Conservation (phyloP, 2,113 vertebrate species). For the Tragelaphus scriptus region DNA sequence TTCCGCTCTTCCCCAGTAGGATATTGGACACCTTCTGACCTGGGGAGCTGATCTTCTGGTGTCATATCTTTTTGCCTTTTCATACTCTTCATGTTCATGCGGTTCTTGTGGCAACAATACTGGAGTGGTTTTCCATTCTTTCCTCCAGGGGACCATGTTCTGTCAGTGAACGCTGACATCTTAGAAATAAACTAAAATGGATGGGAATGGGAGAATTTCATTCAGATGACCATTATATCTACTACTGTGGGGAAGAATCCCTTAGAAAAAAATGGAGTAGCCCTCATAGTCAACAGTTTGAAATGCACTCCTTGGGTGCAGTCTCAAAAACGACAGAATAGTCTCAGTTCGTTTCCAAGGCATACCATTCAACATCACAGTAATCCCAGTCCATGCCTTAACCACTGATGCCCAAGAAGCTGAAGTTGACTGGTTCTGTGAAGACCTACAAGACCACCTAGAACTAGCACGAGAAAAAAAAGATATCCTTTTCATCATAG, state of each 20-base stretch:
- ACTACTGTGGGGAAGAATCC: not conserved
- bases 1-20: not conserved
- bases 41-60: not conserved
- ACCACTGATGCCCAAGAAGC: not conserved
- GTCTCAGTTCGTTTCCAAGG: not conserved
- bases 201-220: not conserved
- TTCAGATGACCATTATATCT: not conserved
- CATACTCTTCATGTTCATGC: not conserved
- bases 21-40: not conserved
- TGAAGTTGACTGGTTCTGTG: not conserved
- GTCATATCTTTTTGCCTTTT: not conserved
- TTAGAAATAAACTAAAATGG: not conserved
- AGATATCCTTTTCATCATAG: not conserved
- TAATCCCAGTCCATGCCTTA: not conserved
- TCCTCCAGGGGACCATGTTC: not conserved
- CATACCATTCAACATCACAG: not conserved
- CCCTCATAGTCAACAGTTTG: not conserved
- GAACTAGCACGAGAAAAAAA: not conserved
- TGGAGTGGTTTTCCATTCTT: not conserved
- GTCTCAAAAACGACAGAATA: too few species aligned
- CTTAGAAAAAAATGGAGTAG: not conserved
- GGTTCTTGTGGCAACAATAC: not conserved
- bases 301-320: not conserved
- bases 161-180: not conserved
- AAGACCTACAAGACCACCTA: not conserved